Base-by-base conservation (phyloP, 2,888 invertebrate genomes). In the Chalcosyrphus nemorum region DNA sequence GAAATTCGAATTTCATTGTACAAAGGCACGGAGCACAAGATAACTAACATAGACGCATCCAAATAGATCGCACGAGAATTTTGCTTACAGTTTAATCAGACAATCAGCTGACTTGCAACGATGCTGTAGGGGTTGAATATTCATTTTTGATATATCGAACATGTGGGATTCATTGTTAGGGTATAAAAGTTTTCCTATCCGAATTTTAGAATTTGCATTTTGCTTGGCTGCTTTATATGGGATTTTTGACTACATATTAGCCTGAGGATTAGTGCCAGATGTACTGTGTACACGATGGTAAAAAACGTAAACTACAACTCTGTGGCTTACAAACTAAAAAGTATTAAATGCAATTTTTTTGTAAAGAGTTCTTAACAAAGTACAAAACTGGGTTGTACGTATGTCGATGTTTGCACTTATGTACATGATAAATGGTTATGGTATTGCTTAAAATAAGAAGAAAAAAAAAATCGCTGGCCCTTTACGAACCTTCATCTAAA, bases 101-200 rank as follows among this genome's bases (percentile, higher is more conserved):
- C 57, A 57, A 57, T 57, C 38, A 57, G 38, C 24, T 38, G 57
- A 57, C 52, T 38, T 52, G n/a, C 4, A 52, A 29, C 41, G 41
- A 52, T 29, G 27, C 52, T 41, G 1, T 41, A 11, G 17, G 41
- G 52, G 41, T 17, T 50, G 13, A 35, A 17, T 66, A 52, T 19
- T 41, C 7, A 54, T 54, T 54, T 35, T 66, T 52, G 65, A 17
- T 9, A 9, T n/a, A 50, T 38, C 9, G 50, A 32, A 21, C 65
- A 35, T 35, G n/a, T 54, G 41, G 24, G n/a, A 27, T 66, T 24
- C 52, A 17, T 66, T 24, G 52, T 41, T 27, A 9, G 38, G 6
- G 9, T 13, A 41, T 27, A 17, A 19, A 66, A 54, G 54, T 66
- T 66, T 66, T 54, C 41, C 27, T 21, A 43, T 43, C 17, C 9